Conservation (phyloP, 1,140 invertebrate genomes). For the Cryptotermes secundus region DNA sequence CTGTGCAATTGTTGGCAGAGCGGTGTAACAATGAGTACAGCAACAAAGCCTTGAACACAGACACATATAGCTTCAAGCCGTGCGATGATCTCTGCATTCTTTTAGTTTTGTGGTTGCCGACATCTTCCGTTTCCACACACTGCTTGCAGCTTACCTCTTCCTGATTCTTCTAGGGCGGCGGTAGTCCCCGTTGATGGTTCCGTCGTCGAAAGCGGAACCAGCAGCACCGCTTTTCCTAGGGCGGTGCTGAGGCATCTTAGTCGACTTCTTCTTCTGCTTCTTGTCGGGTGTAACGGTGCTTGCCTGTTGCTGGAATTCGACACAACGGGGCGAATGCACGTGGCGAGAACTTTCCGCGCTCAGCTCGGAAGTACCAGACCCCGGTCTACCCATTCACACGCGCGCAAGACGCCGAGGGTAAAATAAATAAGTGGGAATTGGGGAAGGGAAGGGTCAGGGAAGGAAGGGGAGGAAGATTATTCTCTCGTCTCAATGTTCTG, state of each 20-base stretch:
- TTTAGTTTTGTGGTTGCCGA: too few relatives aligned
- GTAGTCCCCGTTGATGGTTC: constrained; percentile 16
- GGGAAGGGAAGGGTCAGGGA: neutral
- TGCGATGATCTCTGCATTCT: neutral
- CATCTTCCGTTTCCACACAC: neutral
- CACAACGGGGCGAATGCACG: too few relatives aligned
- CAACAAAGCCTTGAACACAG: neutral
- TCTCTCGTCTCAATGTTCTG: too few relatives aligned
- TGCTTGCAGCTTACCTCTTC: constrained; percentile 22
- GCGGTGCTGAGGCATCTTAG: constrained; percentile 21
- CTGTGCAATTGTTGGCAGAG: neutral
- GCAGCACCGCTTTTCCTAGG: constrained; percentile 6
- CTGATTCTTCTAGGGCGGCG: constrained; percentile 22
- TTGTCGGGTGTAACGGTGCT: neutral
- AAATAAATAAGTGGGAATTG: neutral
- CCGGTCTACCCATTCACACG: constrained; percentile 28
- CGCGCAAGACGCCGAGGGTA: constrained; percentile 18
- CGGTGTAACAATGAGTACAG: neutral
- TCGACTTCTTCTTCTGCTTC: neutral
- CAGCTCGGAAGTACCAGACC: constrained; percentile 22
- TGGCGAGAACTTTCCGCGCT: constrained; percentile 23
- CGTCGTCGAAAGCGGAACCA: neutral
- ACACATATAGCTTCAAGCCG: neutral
- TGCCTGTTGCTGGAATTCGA: neutral
- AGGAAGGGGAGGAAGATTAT: neutral